These are phyloP conservation scores for Synergus japonicus DNA, from an alignment of 2,888 invertebrate genomes.

Conservation along the genomic window DNA sequence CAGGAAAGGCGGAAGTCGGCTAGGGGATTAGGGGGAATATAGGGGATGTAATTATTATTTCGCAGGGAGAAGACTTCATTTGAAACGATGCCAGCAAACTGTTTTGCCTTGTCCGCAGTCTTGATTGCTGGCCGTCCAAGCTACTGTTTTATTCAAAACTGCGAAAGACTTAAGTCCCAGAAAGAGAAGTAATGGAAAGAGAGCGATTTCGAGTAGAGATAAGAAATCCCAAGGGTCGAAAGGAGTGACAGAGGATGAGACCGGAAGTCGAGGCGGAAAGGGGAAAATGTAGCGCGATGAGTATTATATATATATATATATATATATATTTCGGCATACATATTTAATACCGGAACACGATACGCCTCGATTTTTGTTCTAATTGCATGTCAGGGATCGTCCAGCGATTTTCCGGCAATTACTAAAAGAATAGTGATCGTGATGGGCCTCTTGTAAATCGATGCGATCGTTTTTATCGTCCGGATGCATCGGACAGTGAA, in stretches of 20 bases:
- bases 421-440: background rate
- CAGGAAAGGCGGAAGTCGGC: conserved; percentile 1
- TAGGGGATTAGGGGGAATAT: background rate
- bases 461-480: conserved; percentile 11
- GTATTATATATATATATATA: too few species aligned
- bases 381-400: background rate
- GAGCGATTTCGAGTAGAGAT: background rate
- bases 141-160: conserved; percentile 8
- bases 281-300: background rate
- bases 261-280: background rate
- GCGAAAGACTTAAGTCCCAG: background rate
- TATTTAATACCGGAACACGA: background rate
- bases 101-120: conserved; percentile 6
- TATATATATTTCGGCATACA: background rate
- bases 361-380: background rate
- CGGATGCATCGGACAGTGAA: background rate
- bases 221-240: background rate
- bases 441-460: background rate
- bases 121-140: background rate
- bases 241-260: background rate
- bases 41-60: conserved; percentile 9
- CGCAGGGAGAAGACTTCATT: background rate
- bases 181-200: background rate
- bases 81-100: conserved; percentile 8
- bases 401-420: background rate